Evolutionary conservation across 2,113 vertebrate species (phyloP).

Genomic region (Leucosticte australis): DNA sequence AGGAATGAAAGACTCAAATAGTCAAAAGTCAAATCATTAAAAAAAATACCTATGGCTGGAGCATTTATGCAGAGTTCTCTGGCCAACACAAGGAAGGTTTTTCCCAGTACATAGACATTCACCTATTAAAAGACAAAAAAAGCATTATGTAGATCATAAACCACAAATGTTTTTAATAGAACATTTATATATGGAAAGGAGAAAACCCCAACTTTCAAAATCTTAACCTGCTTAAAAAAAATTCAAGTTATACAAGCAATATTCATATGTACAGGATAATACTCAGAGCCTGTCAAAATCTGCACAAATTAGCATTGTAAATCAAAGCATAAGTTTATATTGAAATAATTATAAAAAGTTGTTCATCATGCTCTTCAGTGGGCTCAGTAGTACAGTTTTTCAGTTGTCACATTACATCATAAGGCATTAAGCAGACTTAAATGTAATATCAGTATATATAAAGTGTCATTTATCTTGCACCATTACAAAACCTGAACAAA

Average conservation of each 20-base stretch:
- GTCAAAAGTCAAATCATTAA: background rate
- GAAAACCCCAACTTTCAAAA: background rate
- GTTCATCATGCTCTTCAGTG: background rate
- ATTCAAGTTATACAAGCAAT: background rate
- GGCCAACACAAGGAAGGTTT: conserved; percentile 90
- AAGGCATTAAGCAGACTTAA: background rate
- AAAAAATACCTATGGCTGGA: conserved; percentile 89
- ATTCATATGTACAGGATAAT: background rate
- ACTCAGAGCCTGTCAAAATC: background rate
- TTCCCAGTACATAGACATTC: conserved; percentile 93
- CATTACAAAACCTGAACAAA: background rate
- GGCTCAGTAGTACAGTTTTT: background rate
- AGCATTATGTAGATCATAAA: conserved; percentile 8
- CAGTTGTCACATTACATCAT: background rate
- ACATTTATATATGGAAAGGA: background rate
- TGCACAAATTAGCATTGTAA: background rate
- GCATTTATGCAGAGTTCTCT: conserved; percentile 97
- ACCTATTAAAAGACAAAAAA: conserved; percentile 76
- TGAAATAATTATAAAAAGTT: background rate
- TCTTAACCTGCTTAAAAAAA: background rate
- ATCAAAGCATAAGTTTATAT: background rate
- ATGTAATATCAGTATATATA: background rate
- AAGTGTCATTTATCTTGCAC: background rate
- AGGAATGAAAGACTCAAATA: background rate
- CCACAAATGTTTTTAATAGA: conserved; percentile 11